Base-by-base conservation (phyloP, 2,888 invertebrate genomes). In the Dolichopus griseipennis region DNA sequence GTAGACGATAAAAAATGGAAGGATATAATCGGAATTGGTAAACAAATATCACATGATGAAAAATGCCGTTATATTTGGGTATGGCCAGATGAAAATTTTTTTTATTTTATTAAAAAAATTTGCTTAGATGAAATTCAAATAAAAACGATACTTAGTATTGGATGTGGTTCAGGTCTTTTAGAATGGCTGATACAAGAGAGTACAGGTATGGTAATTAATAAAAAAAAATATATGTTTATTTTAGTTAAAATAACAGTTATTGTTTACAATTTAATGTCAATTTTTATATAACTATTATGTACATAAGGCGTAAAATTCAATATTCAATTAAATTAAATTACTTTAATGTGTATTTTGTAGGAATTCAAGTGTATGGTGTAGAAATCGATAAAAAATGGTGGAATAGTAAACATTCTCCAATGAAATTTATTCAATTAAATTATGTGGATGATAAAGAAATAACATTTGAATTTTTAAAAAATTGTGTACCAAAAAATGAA, bases 311-410 rank as follows among this genome's bases (percentile, higher is more conserved):
- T 37, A 37, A 5, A 37, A 4, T 27, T 27, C 5, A 7, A 66
- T 12, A 34, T 67, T 37, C 15, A 33, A 52, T 65, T 66, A 27
- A 7, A 9, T 65, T 27, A 21, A 52, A 67, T 12, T 27, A 18
- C 21, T 15, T 52, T 64, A 52, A 43, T 20, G 3, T 43, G 21
- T 66, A 27, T 20, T 68, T 82, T 82, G 8, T 78, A 89, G 89
- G 84, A 68, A 75, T 86, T n/a, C 79, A 84, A 12, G 85, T 90
- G 0, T 79, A 83, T 68, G 92, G 92, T 7, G 79, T 91, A 61
- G 93, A 93, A 83, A 83, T 90, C n/a, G 92, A 93, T 78, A 83
- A 85, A 65, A 85, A 85, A 0, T 93, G 92, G 92, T 93, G 93
- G 93, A 83, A 81, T 64, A 89, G 90, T 76, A 86, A 84, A 78